Evolutionary conservation across 1,140 invertebrate genomes (phyloP).

Genomic region (Danaus plexippus): DNA sequence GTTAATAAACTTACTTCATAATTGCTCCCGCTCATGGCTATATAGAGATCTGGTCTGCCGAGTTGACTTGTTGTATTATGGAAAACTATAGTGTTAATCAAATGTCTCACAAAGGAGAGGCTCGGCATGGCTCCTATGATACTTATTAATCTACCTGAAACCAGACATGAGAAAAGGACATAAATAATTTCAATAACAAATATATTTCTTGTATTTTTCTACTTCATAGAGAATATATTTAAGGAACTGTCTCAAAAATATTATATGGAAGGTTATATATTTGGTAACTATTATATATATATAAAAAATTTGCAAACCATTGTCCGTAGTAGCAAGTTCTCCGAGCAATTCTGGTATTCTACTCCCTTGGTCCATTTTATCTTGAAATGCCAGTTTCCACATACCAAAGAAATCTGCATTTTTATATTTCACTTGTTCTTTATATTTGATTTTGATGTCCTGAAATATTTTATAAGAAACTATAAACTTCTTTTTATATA

Average conservation of each 20-base stretch:
- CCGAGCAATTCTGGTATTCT: conserved; percentile 64
- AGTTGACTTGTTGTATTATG: conserved; percentile 64
- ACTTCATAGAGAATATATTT: too few relatives aligned
- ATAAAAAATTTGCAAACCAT: conserved; percentile 28
- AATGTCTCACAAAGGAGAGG: conserved; percentile 69
- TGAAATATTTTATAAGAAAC: conserved; percentile 21
- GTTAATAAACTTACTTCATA: conserved; percentile 60
- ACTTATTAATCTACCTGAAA: conserved; percentile 63
- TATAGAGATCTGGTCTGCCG: conserved; percentile 72
- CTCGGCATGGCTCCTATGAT: conserved; percentile 72
- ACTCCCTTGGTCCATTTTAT: conserved; percentile 73
- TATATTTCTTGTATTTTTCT: too few relatives aligned
- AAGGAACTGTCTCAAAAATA: too few relatives aligned
- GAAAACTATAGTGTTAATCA: conserved; percentile 72
- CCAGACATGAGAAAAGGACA: conserved; percentile 8
- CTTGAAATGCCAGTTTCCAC: conserved; percentile 71
- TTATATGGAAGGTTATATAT: too few relatives aligned
- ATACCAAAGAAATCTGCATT: conserved; percentile 71
- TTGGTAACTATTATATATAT: background rate
- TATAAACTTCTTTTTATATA: background rate
- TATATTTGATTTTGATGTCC: conserved; percentile 43
- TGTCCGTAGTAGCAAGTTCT: conserved; percentile 50
- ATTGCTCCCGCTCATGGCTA: conserved; percentile 68
- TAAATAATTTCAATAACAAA: conserved; percentile 1
- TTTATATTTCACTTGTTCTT: conserved; percentile 43